A percentile compares a stretch with the other conserved stretches of the same genome.
phyloP scores from a whole-genome alignment of 2,113 vertebrate species.

The Dipodomys merriami region DNA sequence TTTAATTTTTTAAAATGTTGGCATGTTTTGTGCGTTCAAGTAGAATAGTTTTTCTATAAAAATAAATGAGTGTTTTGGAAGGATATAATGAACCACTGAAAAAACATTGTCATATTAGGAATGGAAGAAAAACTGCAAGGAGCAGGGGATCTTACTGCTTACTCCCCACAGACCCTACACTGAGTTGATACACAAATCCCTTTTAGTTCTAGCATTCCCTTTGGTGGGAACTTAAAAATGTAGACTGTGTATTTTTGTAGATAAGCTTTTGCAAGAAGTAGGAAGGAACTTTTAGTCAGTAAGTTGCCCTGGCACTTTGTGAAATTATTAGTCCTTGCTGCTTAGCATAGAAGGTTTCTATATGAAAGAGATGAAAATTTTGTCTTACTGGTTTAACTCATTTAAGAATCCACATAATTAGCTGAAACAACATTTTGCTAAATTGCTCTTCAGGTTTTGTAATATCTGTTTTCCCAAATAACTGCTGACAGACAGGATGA shows the following conservation, averaged over 20 bases:
- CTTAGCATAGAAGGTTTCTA: background rate
- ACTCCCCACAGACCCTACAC: no score
- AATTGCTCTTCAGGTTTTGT: background rate
- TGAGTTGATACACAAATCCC: no score
- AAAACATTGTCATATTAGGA: no score
- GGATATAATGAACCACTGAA: background rate
- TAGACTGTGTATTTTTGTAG: background rate
- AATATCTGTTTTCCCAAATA: slow-evolving; percentile 25
- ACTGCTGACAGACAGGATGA: background rate
- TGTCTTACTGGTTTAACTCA: background rate
- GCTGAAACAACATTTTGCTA: background rate
- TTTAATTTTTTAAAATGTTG: background rate
- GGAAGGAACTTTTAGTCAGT: background rate
- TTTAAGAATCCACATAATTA: slow-evolving; percentile 24
- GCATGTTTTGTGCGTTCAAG: background rate
- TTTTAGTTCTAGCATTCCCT: no score
- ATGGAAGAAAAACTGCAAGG: background rate
- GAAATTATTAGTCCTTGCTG: background rate
- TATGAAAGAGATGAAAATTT: no score
- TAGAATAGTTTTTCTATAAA: slow-evolving; percentile 12
- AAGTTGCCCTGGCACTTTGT: background rate
- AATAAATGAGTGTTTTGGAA: slow-evolving; percentile 27
- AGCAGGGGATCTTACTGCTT: no score
- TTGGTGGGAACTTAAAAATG: no score
- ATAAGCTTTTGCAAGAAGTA: background rate